phyloP scores from a whole-genome alignment of 92 coral and sea anemone genomes.

The Porites divaricata region DNA sequence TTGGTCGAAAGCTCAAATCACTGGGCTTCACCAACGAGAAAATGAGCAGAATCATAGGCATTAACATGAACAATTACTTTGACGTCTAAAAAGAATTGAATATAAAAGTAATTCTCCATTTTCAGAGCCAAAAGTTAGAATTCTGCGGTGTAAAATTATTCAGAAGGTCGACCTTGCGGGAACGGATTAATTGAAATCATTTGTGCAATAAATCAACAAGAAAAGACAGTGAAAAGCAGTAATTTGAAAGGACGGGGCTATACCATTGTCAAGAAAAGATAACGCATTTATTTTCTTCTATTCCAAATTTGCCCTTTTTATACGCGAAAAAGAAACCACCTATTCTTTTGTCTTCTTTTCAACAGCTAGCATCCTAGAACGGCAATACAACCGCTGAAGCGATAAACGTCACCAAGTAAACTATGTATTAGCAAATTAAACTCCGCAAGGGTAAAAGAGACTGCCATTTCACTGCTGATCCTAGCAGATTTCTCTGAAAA shows the following conservation, averaged over 20 bases:
- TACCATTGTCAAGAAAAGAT: constrained; percentile 32
- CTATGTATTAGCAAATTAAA: constrained; percentile 23
- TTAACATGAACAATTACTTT: too few species aligned
- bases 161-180: constrained; percentile 31
- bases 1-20: constrained; percentile 14
- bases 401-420: constrained; percentile 37
- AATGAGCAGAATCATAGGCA: neutral
- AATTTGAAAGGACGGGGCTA: constrained; percentile 36
- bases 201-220: constrained; percentile 48
- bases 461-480: constrained; percentile 28
- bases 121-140: constrained; percentile 27
- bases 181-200: constrained; percentile 37
- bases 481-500: neutral
- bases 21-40: constrained; percentile 21
- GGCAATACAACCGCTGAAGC: constrained; percentile 6
- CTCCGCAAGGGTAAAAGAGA: constrained; percentile 13
- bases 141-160: constrained; percentile 51
- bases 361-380: constrained; percentile 14
- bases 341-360: constrained; percentile 31
- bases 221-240: constrained; percentile 32
- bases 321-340: constrained; percentile 32
- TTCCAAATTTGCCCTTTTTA: constrained; percentile 31
- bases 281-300: constrained; percentile 35
- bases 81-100: neutral
- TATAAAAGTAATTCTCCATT: neutral